A percentile compares a stretch with the other conserved stretches of the same genome.
Conservation (phyloP, 2,797 vertebrate genomes). For the Micrastur ruficollis region DNA sequence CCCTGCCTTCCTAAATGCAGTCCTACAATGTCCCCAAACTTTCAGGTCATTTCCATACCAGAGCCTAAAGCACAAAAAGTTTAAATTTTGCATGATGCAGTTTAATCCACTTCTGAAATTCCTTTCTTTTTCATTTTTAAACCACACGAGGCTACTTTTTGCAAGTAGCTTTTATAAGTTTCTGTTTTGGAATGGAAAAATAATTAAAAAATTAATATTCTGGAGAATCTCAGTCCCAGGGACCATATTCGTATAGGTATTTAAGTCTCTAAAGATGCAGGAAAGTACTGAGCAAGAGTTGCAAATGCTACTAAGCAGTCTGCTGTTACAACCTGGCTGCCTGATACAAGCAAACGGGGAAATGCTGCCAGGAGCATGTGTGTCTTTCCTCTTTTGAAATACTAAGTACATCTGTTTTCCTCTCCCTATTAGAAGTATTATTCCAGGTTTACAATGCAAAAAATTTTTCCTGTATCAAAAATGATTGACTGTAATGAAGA, state of each 20-base stretch:
- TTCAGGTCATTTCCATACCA: neutral
- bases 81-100: neutral
- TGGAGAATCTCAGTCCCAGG: neutral
- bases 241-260: neutral
- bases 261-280: neutral
- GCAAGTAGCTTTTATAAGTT: neutral
- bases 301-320: neutral
- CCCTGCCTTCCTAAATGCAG: fast-evolving
- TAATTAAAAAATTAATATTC: neutral
- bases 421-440: neutral
- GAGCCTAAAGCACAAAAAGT: neutral
- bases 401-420: neutral
- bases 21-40: neutral
- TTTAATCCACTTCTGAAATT: neutral
- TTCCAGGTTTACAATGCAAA: neutral
- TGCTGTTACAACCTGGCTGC: neutral
- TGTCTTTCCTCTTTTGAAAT: neutral
- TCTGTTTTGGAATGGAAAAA: neutral
- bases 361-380: neutral
- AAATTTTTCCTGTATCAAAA: neutral
- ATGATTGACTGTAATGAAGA: neutral
- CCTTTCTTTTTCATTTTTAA: neutral
- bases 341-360: neutral
- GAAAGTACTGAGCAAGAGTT: neutral
- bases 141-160: neutral